Base-by-base conservation (phyloP, 1,140 invertebrate species). In the Eriocheir sinensis region DNA sequence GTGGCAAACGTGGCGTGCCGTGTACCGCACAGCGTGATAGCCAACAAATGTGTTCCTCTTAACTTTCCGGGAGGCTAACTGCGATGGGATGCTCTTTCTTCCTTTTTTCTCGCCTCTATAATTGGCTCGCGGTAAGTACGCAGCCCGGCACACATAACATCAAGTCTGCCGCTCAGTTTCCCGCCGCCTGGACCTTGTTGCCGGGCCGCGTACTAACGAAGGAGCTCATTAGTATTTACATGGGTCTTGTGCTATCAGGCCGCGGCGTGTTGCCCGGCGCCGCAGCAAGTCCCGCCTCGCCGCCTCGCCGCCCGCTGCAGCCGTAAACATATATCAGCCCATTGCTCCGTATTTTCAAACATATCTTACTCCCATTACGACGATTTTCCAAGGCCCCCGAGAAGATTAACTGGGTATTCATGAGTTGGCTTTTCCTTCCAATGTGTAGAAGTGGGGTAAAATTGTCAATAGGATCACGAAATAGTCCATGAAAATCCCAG, bases 1-100 rank as follows among this genome's bases (percentile, higher is more conserved):
- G 60, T 21, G 60, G 60, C 60, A 72, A 72, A 72, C 60, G 60
- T 72, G 1, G 60, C 60, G 60, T 72, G 60, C 27, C 6, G 60
- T n/a, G 60, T 4, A 21, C 60, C 27, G n/a, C 60, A 21, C 60
- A n/a, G 21, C 60, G 60, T 72, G 60, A 72, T 72, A 72, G 60
- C 60, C 60, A 72, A 72, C 60, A 72, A 72, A 72, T 72, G 60
- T 72, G 60, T 72, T 72, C 60, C 60, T 72, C 60, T 72, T 72
- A 72, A 72, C 60, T 72, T 72, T 72, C 60, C 60, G 60, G 60
- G 60, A 72, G 21, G 60, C 60, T 72, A 72, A 72, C 60, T 72
- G 60, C 60, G 60, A 72, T 72, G 60, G 60, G 60, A 72, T 72
- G 60, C 60, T 72, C 60, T 72, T 72, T 72, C 60, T 72, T 72